Evolutionary conservation across 1,140 invertebrate genomes (phyloP).

Genomic region (Drosophila prosaltans): DNA sequence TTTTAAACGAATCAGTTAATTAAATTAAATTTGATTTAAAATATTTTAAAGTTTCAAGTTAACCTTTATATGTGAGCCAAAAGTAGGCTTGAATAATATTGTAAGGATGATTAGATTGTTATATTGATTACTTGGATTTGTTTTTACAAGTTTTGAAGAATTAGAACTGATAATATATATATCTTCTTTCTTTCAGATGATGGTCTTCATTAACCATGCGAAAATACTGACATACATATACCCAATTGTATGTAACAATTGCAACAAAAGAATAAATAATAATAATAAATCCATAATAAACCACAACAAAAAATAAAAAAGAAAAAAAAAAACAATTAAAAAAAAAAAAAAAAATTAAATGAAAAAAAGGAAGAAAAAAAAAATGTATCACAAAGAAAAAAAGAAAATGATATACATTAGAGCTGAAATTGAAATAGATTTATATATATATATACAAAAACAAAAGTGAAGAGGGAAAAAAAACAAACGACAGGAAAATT

Average conservation of each 20-base stretch:
- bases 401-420: slow-evolving; percentile 55
- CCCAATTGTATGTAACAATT: slow-evolving; percentile 25
- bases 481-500: slow-evolving; percentile 5
- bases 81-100: too few species aligned
- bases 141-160: too few species aligned
- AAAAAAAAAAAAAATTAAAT: slow-evolving; percentile 44
- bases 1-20: too few species aligned
- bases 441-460: slow-evolving; percentile 59
- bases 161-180: background rate
- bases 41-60: too few species aligned
- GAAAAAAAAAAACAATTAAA: slow-evolving; percentile 36
- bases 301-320: slow-evolving; percentile 28
- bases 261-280: slow-evolving; percentile 46
- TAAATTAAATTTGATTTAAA: too few species aligned
- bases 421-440: slow-evolving; percentile 74
- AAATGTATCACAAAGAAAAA: slow-evolving; percentile 45
- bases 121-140: too few species aligned
- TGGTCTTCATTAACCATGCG: slow-evolving; percentile 49
- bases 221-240: slow-evolving; percentile 48
- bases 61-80: too few species aligned
- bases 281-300: slow-evolving; percentile 45
- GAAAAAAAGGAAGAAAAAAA: slow-evolving; percentile 44
- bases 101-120: too few species aligned
- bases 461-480: slow-evolving; percentile 2
- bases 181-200: slow-evolving; percentile 52